Evolutionary conservation across 2,797 vertebrate species (phyloP).

Genomic region (Stomatorhinus walkeri): DNA sequence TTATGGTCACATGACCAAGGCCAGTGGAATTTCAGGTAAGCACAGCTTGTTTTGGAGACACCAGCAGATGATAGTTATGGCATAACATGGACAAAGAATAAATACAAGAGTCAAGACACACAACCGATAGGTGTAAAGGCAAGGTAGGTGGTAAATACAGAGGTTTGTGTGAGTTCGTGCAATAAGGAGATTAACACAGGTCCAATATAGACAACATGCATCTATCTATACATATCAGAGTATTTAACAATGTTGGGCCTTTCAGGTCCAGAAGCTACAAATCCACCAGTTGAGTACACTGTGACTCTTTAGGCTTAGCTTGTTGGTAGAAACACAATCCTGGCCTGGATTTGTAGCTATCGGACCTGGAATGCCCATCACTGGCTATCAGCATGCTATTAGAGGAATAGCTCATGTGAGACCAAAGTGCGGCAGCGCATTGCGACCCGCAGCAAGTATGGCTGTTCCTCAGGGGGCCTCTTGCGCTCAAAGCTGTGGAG

Average conservation of each 20-base stretch:
- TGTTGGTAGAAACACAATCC: not conserved
- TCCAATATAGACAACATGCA: not conserved
- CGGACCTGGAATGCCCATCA: not conserved
- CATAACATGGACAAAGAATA: not conserved
- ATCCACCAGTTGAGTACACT: not conserved
- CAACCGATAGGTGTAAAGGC: not conserved
- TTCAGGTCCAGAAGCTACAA: not conserved
- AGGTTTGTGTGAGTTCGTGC: not conserved
- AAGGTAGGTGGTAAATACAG: not conserved
- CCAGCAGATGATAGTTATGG: not conserved
- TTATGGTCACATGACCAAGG: not conserved
- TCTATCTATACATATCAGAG: not conserved
- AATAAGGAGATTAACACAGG: not conserved
- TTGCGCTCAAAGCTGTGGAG: not conserved
- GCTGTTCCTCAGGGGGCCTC: not conserved
- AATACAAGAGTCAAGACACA: not conserved
- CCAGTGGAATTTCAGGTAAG: not conserved
- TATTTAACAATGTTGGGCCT: not conserved
- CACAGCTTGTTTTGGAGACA: not conserved
- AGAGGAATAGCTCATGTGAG: not conserved
- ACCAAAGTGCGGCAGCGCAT: not conserved
- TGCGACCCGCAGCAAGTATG: not conserved
- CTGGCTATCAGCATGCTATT: not conserved
- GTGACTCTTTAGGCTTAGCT: not conserved
- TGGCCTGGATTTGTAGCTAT: not conserved